Evolutionary conservation across 30 jellyfish, hydroid and myxozoan species (phyloP), one percentile per base, ranked within the genome.

Genomic region (Aurelia aurita complex sp. Pacific): DNA sequence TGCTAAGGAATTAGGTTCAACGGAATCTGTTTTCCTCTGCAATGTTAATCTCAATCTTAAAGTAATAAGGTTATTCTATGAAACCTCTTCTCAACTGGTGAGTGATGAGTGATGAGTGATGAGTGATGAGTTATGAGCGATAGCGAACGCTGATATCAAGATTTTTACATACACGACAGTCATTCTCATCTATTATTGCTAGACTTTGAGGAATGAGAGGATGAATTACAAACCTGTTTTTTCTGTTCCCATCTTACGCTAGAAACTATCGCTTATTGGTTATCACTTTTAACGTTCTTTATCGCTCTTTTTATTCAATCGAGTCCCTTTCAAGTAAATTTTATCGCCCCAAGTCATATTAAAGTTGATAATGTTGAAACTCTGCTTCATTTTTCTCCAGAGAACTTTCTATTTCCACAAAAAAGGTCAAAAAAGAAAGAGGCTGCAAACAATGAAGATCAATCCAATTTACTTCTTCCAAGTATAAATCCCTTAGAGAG

Each of bases 401-500:
- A 64, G 55, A 63, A 52, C 33, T 18, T 72, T 67, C 85, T 79
- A 14, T 34, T 64, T 14, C 46, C 79, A 51, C 63, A 88, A 33
- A 84, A 53, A 69, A 43, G 60, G 60, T 51, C 40, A 18, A 62
- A 18, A 33, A 52, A 70, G 64, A 46, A 42, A 13, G 64, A 32
- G 16, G 57, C 57, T 46, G 15, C 57, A 0, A 70, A 57, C 35
- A 54, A 23, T 29, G 59, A 46, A 2, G 80, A 70, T 0, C 23
- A 65, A 46, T 29, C 32, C 74, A 79, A 46, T 50, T 64, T 84
- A 13, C 52, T 74, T 23, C 87, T 84, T 18, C 93, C 93, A 35
- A 77, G 72, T 55, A 73, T 84, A 4, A 84, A 74, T 57, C 82
- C 93, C 10, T 19, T 84, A 53, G 88, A 74, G 23, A 46, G 82